Conservation (phyloP, 2,113 vertebrate genomes). For the Nesogale talazaci region DNA sequence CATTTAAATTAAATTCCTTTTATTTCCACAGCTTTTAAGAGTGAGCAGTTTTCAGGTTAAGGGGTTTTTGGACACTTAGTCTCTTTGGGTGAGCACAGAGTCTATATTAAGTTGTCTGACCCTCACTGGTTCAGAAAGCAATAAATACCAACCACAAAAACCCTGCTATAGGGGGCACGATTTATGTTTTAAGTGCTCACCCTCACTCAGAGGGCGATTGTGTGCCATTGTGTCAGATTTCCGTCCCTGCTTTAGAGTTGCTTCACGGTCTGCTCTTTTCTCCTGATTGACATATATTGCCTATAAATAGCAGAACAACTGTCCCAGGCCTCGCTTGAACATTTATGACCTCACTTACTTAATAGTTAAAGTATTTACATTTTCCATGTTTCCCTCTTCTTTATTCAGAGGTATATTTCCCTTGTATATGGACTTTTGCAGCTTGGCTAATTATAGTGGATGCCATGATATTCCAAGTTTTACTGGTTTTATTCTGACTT, state of each 20-base stretch:
- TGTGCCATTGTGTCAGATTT: background rate
- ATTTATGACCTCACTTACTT: background rate
- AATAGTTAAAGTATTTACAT: slow-evolving; percentile 7
- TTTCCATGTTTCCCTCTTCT: background rate
- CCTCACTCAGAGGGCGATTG: background rate
- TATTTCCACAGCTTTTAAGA: slow-evolving; percentile 37
- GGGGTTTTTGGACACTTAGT: slow-evolving; percentile 23
- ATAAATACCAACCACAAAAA: slow-evolving; percentile 9
- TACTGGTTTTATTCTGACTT: slow-evolving; percentile 13
- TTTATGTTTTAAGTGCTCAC: slow-evolving; percentile 23
- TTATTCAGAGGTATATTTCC: slow-evolving; percentile 29
- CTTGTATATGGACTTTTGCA: background rate
- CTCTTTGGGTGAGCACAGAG: background rate
- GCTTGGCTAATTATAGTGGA: slow-evolving; percentile 26
- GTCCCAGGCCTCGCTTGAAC: background rate
- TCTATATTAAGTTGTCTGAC: background rate
- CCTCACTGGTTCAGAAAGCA: slow-evolving; percentile 35
- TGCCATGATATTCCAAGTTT: slow-evolving; percentile 13
- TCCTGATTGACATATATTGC: background rate
- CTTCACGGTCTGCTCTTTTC: background rate
- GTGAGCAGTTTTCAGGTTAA: slow-evolving; percentile 32
- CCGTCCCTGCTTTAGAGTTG: slow-evolving; percentile 3
- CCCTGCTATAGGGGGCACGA: background rate
- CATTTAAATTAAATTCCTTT: slow-evolving; percentile 53
- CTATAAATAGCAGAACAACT: background rate